phyloP scores from a whole-genome alignment of 2,797 vertebrate species.

The Tamandua tetradactyla region DNA sequence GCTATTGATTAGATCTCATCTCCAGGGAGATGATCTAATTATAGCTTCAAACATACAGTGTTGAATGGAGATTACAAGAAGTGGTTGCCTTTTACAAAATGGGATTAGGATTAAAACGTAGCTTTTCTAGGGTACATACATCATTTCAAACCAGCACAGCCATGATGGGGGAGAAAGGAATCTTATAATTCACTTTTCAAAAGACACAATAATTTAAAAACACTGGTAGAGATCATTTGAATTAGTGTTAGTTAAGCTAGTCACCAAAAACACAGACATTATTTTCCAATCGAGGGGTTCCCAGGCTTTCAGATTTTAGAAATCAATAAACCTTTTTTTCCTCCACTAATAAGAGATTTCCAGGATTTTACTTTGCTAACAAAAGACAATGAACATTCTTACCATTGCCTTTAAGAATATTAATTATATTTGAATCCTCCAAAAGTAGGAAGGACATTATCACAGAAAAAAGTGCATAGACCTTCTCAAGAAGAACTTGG shows the following conservation, averaged over 20 bases:
- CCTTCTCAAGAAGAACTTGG: not conserved
- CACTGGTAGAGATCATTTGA: not conserved
- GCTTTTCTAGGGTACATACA: no score
- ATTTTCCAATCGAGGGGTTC: slow-evolving; percentile 23
- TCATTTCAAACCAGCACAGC: no score
- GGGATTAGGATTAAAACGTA: no score
- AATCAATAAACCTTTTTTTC: not conserved
- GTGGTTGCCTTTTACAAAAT: no score
- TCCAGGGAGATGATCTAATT: no score
- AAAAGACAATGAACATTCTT: not conserved
- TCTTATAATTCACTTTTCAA: not conserved
- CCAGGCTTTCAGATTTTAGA: slow-evolving; percentile 13
- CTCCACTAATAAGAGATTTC: not conserved
- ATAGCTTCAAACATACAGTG: no score
- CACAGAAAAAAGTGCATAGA: not conserved
- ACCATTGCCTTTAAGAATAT: not conserved
- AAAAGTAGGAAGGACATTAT: not conserved
- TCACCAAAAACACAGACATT: slow-evolving; percentile 10
- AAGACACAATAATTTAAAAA: slow-evolving; percentile 4
- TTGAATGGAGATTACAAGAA: no score
- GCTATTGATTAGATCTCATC: no score
- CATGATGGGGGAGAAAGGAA: not conserved
- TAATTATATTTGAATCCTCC: not conserved
- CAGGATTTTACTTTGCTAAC: slow-evolving; percentile 32
- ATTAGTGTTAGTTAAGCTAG: not conserved